Percentiles rank a stretch among this genome's conserved stretches.
These are phyloP conservation scores for Tiliqua scincoides DNA, from an alignment of 2,113 vertebrate species.

Conservation along the genomic window DNA sequence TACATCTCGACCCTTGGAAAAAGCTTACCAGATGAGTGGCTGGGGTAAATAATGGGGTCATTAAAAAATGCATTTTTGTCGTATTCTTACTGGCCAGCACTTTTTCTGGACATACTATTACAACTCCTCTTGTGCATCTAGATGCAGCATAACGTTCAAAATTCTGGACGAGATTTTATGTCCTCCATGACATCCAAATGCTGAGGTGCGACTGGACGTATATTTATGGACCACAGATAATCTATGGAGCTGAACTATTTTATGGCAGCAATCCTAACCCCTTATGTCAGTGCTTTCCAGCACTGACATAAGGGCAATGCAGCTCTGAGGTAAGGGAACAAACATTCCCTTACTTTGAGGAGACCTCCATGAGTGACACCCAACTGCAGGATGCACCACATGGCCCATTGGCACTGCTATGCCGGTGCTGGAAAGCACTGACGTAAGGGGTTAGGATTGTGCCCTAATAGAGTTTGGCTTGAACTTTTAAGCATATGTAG, in stretches of 20 bases:
- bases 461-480: conserved; percentile 6
- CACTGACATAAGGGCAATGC: too few species aligned
- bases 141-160: not conserved
- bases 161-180: not conserved
- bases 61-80: not conserved
- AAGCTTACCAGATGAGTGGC: not conserved
- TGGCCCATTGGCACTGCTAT: too few species aligned
- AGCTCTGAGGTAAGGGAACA: too few species aligned
- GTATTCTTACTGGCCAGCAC: not conserved
- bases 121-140: not conserved
- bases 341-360: too few species aligned
- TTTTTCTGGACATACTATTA: not conserved
- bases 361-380: too few species aligned
- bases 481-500: conserved; percentile 33
- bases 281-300: too few species aligned
- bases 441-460: too few species aligned
- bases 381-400: too few species aligned
- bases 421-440: too few species aligned
- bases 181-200: not conserved
- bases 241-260: not conserved
- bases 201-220: not conserved
- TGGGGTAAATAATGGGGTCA: conserved; percentile 1
- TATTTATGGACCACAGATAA: not conserved
- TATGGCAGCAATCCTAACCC: too few species aligned
- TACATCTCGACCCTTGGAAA: conserved; percentile 15